Percentiles rank a stretch among this genome's conserved stretches.
phyloP scores from a whole-genome alignment of 1,140 invertebrate species.

The Trichonephila inaurata region DNA sequence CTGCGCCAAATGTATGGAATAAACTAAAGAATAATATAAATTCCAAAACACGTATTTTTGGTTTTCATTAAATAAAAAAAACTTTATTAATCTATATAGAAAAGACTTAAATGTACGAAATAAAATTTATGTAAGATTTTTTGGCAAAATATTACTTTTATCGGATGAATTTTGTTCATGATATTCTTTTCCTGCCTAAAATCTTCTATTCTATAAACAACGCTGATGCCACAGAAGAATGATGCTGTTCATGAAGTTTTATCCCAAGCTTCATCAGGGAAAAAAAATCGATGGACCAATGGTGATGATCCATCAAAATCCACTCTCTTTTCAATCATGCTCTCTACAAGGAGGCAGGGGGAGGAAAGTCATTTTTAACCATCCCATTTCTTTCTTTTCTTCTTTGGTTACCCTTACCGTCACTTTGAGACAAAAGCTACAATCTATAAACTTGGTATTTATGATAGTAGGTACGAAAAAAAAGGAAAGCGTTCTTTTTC shows the following conservation, averaged over 20 bases:
- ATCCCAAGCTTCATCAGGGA: not conserved
- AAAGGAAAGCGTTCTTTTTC: not conserved
- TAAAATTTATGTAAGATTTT: no score
- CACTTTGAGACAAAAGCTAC: not conserved
- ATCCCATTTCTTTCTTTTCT: not conserved
- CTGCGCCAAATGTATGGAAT: no score
- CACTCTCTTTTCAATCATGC: conserved; percentile 40
- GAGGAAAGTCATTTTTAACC: conserved; percentile 43
- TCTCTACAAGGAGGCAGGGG: not conserved
- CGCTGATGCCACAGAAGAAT: no score
- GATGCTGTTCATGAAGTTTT: not conserved
- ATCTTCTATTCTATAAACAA: no score
- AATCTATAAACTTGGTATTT: not conserved
- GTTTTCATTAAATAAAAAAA: no score
- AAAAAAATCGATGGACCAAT: conserved; percentile 29
- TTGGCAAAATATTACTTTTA: no score
- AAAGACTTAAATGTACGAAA: no score
- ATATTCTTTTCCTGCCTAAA: not conserved
- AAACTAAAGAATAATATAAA: no score
- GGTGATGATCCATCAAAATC: conserved; percentile 54
- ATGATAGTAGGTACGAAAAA: not conserved
- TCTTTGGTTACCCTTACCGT: not conserved
- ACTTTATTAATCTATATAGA: no score
- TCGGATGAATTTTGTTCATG: no score
- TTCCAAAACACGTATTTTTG: no score